Evolutionary conservation across 2,113 vertebrate genomes (phyloP).

Genomic region (Pluvialis apricaria): DNA sequence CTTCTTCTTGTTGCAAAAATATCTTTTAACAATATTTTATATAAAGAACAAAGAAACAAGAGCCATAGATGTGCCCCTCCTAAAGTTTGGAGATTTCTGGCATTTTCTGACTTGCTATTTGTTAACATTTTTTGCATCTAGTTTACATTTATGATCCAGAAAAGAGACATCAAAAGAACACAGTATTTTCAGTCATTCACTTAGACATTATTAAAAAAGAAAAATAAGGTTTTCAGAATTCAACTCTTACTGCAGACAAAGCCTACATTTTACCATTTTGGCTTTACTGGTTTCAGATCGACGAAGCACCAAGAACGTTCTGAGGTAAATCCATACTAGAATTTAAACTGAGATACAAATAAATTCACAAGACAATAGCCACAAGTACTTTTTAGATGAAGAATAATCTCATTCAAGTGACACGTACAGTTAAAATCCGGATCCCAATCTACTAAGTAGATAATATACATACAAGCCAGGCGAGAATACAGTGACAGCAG

Average conservation of each 20-base stretch:
- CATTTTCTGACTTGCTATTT: background rate
- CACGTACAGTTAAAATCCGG: rapidly evolving
- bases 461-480: rapidly evolving
- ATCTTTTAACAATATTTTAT: background rate
- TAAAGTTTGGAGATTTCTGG: background rate
- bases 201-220: background rate
- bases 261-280: background rate
- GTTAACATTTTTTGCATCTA: background rate
- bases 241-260: background rate
- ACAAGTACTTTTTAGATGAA: background rate
- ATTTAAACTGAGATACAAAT: background rate
- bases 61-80: background rate
- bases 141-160: background rate
- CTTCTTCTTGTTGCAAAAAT: background rate
- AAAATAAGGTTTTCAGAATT: background rate
- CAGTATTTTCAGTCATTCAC: background rate
- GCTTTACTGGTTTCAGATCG: background rate
- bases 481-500: background rate
- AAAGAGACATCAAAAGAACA: background rate
- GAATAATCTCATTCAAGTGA: background rate
- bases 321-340: background rate
- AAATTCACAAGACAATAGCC: background rate
- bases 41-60: background rate
- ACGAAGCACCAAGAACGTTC: background rate
- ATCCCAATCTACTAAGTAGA: background rate